phyloP scores from a whole-genome alignment of 2,797 vertebrate genomes.

The Labeo calbasu region DNA sequence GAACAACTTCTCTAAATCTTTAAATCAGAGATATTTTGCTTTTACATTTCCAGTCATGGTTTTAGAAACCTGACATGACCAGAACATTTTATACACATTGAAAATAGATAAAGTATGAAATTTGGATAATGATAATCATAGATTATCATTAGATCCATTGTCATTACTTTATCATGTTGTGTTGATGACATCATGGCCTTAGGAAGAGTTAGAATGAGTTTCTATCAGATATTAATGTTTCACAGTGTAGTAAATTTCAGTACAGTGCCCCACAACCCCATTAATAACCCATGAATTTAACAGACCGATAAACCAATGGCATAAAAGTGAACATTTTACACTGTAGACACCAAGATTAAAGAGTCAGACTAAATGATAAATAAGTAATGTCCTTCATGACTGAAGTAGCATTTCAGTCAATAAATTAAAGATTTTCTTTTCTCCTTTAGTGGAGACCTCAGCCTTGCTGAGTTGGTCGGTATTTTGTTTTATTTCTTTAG shows the following conservation, averaged over 20 bases:
- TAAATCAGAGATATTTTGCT: background rate
- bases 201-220: conserved; percentile 62
- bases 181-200: conserved; percentile 57
- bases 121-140: conserved; percentile 55
- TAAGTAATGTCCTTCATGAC: conserved; percentile 40
- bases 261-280: conserved; percentile 55
- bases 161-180: conserved; percentile 60
- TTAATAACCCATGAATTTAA: conserved; percentile 68
- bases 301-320: conserved; percentile 41
- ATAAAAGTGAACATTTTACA: conserved; percentile 34
- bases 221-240: conserved; percentile 20
- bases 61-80: conserved; percentile 18
- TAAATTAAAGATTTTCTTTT: conserved; percentile 42
- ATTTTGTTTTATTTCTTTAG: conserved; percentile 32
- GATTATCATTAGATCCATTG: conserved; percentile 54
- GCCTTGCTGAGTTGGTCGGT: conserved; percentile 39
- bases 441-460: conserved; percentile 45
- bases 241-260: conserved; percentile 16
- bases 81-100: conserved; percentile 60
- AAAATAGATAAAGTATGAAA: conserved; percentile 64
- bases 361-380: conserved; percentile 38
- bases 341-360: conserved; percentile 31
- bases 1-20: conserved; percentile 1
- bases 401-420: conserved; percentile 30
- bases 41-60: conserved; percentile 1